Conservation (phyloP, 2,888 invertebrate species). For the Crepidodera aurea region DNA sequence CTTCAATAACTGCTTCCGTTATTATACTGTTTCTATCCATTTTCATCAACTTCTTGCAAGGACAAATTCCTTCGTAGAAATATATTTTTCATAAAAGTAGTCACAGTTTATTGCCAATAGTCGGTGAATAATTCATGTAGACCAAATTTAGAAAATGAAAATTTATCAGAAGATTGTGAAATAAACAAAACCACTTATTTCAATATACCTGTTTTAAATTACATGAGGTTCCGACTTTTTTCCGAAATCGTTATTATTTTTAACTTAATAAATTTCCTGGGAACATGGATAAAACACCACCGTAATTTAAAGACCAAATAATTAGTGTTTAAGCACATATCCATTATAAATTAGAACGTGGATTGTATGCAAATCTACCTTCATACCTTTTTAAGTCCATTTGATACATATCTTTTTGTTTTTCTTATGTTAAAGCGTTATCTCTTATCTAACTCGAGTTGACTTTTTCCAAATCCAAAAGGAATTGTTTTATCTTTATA, state of each 20-base stretch:
- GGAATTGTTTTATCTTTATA: conserved; percentile 37
- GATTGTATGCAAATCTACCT: conserved; percentile 13
- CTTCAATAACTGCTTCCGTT: too few species aligned
- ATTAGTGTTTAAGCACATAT: not conserved
- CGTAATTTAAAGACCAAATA: not conserved
- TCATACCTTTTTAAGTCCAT: conserved; percentile 16
- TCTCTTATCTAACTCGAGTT: conserved; percentile 11
- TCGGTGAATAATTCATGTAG: not conserved
- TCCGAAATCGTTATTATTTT: too few species aligned
- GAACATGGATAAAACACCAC: too few species aligned
- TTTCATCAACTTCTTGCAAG: too few species aligned
- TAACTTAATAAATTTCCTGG: too few species aligned
- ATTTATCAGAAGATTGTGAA: not conserved
- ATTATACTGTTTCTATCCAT: too few species aligned
- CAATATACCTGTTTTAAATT: too few species aligned
- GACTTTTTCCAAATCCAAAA: conserved; percentile 26
- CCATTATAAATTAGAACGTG: conserved; percentile 3
- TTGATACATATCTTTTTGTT: conserved; percentile 30
- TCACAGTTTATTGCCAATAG: not conserved
- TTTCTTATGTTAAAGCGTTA: conserved; percentile 16
- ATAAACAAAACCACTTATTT: too few species aligned
- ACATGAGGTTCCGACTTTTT: too few species aligned
- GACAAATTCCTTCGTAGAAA: too few species aligned
- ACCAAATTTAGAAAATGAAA: not conserved
- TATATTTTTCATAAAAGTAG: not conserved